These are phyloP conservation scores for Tragelaphus buxtoni DNA, from an alignment of 2,113 vertebrate genomes.

Conservation along the genomic window DNA sequence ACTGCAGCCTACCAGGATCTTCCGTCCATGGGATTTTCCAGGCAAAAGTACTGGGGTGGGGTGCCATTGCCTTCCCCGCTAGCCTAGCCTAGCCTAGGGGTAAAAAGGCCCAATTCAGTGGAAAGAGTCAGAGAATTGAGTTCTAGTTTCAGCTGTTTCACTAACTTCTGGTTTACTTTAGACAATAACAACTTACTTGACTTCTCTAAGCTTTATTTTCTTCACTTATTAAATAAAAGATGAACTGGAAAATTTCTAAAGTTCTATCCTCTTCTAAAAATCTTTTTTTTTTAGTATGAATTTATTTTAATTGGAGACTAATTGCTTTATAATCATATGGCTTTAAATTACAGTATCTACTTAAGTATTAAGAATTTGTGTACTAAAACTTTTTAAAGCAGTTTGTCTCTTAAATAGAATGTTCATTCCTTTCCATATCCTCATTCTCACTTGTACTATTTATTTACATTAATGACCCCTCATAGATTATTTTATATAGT, in stretches of 20 bases:
- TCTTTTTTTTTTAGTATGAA: too few species aligned
- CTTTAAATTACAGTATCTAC: conserved; percentile 7
- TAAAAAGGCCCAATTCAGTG: not conserved
- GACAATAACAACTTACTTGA: not conserved
- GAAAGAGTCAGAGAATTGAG: not conserved
- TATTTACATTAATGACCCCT: not conserved
- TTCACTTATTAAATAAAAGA: not conserved
- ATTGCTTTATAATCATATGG: not conserved
- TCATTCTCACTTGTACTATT: conserved; percentile 6
- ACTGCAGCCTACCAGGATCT: too few species aligned
- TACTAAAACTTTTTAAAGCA: not conserved
- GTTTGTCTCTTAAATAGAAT: not conserved
- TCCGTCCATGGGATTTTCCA: too few species aligned
- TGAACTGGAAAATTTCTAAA: not conserved
- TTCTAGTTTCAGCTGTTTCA: conserved; percentile 13
- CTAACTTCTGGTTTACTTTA: not conserved
- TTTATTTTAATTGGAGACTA: too few species aligned
- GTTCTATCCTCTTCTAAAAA: not conserved
- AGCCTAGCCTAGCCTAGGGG: too few species aligned
- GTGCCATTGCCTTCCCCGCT: too few species aligned
- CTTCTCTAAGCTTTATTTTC: not conserved
- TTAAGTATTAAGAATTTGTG: not conserved
- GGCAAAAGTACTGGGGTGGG: too few species aligned
- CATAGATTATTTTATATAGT: not conserved
- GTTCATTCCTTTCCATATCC: not conserved